Conservation (phyloP, 92 coral and sea anemone genomes). For the Zoanthus sansibaricus region DNA sequence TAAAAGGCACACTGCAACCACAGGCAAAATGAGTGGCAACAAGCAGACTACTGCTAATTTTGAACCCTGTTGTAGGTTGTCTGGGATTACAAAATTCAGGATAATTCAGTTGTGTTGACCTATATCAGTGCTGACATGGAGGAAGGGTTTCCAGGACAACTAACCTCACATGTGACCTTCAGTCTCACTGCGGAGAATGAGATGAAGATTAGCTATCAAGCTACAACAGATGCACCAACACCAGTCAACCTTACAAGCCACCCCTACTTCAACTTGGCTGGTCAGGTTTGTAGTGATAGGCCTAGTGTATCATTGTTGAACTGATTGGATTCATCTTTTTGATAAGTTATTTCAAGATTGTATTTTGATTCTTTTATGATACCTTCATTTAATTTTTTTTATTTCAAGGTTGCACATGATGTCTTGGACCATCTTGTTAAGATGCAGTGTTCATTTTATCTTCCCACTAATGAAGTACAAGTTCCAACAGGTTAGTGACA, state of each 20-base stretch:
- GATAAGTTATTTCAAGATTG: background rate
- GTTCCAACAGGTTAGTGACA: conserved; percentile 87
- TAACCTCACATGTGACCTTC: conserved; percentile 69
- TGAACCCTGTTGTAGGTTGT: conserved; percentile 51
- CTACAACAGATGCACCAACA: conserved; percentile 77
- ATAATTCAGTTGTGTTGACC: conserved; percentile 68
- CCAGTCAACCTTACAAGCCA: conserved; percentile 91
- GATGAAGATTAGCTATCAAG: conserved; percentile 71
- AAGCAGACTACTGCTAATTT: background rate
- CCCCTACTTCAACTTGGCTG: conserved; percentile 94
- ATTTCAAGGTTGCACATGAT: conserved; percentile 73
- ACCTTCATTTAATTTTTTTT: background rate
- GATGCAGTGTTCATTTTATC: conserved; percentile 77
- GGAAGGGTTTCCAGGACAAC: conserved; percentile 88
- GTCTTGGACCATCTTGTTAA: conserved; percentile 81
- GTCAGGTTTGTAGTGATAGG: conserved; percentile 78
- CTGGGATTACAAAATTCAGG: conserved; percentile 78
- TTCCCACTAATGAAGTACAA: conserved; percentile 84
- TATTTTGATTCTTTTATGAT: background rate
- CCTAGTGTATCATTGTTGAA: background rate
- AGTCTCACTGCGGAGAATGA: conserved; percentile 81
- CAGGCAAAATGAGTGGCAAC: no score
- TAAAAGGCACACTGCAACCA: background rate
- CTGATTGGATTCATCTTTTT: background rate
- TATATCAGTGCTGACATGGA: conserved; percentile 88